Conservation (phyloP, 1,140 invertebrate genomes). For the Nilaparvata lugens region DNA sequence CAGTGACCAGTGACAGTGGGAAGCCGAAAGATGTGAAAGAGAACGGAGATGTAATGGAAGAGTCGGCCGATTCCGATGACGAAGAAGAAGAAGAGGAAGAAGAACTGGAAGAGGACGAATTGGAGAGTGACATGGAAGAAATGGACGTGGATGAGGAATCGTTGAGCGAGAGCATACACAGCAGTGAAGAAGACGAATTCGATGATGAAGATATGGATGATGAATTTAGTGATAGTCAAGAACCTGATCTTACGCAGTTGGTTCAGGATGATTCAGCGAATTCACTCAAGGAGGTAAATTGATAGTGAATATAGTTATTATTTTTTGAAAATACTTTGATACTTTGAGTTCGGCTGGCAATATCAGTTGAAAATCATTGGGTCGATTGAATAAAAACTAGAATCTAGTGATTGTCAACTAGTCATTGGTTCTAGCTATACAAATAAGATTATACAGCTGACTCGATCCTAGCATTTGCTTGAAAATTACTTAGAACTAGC, state of each 20-base stretch:
- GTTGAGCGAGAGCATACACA: too few species aligned
- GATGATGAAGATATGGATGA: slow-evolving; percentile 30
- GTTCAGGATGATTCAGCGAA: slow-evolving; percentile 41
- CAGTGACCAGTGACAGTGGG: too few species aligned
- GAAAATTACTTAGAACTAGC: too few species aligned
- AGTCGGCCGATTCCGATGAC: slow-evolving; percentile 22
- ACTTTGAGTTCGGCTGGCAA: too few species aligned
- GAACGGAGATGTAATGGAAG: slow-evolving; percentile 22
- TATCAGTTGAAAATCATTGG: too few species aligned
- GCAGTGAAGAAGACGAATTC: slow-evolving; percentile 2
- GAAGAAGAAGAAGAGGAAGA: slow-evolving; percentile 33
- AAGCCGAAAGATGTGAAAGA: slow-evolving; percentile 31
- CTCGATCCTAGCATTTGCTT: too few species aligned
- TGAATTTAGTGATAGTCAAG: slow-evolving; percentile 30
- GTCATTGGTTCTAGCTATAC: too few species aligned
- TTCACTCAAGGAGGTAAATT: slow-evolving; percentile 11
- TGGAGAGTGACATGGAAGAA: slow-evolving; percentile 38
- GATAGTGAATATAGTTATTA: too few species aligned
- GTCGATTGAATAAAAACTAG: too few species aligned
- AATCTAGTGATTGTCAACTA: too few species aligned
- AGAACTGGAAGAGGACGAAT: slow-evolving; percentile 30
- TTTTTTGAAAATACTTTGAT: too few species aligned
- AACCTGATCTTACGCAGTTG: slow-evolving; percentile 48
- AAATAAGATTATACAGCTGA: too few species aligned
- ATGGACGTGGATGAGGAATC: slow-evolving; percentile 33